Evolutionary conservation across 2,888 invertebrate species (phyloP), one percentile per base, ranked within the genome.

Genomic region (Dynastes tityus): DNA sequence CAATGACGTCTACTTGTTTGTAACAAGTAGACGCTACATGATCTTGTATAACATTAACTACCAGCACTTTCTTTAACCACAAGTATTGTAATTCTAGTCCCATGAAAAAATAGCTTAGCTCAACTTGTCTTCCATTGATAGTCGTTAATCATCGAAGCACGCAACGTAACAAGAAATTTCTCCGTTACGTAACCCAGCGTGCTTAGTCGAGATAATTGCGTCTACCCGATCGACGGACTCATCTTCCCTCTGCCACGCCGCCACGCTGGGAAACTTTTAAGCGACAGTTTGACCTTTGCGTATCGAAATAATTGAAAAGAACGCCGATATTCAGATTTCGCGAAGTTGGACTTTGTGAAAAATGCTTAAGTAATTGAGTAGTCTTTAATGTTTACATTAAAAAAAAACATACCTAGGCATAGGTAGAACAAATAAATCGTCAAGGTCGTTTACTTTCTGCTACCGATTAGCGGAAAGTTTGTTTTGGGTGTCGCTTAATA

Each of bases 81-180:
- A 9, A 45, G 45, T 8, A 45, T 45, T 9, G 45, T 9, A 45
- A 45, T 5, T 1, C 9, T 45, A 6, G 45, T 11, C 45, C 45
- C 9, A 45, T 1, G 11, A 45, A 45, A 45, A 45, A 9, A 45
- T 45, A 45, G 45, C 45, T 45, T 45, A 9, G 45, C 11, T 45
- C 45, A 2, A 45, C 45, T 45, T 45, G 45, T 45, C 6, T n/a
- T 16, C 16, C 6, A 55, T 55, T 55, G n/a, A 16, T 55, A 55
- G 53, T n/a, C 53, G 53, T 55, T 55, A 55, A 16, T 55, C 53
- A 55, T 16, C 53, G 6, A 55, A 55, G 16, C 16, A n/a, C 51
- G 51, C 51, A 55, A n/a, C 64, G 64, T 32, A n/a, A 11, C 22
- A 29, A 64, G 64, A 64, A 64, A 64, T 64, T 64, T 64, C 64